phyloP scores from a whole-genome alignment of 2,888 invertebrate genomes.

The Dimorphilus gyrociliatus region DNA sequence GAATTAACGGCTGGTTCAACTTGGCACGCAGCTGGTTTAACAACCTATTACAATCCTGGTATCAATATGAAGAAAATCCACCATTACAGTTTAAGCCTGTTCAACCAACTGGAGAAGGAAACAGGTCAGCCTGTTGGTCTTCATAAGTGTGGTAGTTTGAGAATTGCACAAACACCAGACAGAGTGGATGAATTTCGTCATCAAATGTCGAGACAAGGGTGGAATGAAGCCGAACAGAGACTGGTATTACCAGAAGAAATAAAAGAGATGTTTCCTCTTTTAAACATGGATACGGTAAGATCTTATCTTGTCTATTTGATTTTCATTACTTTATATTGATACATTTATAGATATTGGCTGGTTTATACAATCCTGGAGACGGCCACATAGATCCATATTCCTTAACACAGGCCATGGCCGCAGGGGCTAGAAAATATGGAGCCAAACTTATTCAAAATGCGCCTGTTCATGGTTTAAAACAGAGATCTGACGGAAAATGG shows the following conservation, averaged over 20 bases:
- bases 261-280: constrained; percentile 26
- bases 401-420: constrained; percentile 36
- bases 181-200: constrained; percentile 36
- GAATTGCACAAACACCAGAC: constrained; percentile 31
- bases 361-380: constrained; percentile 37
- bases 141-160: constrained; percentile 35
- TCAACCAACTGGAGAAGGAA: constrained; percentile 32
- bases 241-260: constrained; percentile 32
- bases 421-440: constrained; percentile 35
- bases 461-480: constrained; percentile 19
- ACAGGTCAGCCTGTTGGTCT: constrained; percentile 37
- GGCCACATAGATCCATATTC: constrained; percentile 39
- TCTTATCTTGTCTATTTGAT: no score
- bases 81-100: constrained; percentile 35
- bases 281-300: constrained; percentile 31
- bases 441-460: constrained; percentile 23
- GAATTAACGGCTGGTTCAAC: constrained; percentile 38
- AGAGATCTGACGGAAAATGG: constrained; percentile 25
- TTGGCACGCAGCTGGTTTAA: constrained; percentile 38
- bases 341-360: constrained; percentile 29
- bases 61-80: constrained; percentile 39
- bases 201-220: constrained; percentile 35
- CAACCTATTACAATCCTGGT: constrained; percentile 35
- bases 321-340: no score
- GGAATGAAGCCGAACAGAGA: constrained; percentile 27